Conservation (phyloP, 2,888 invertebrate genomes). For the Eurois occulta region DNA sequence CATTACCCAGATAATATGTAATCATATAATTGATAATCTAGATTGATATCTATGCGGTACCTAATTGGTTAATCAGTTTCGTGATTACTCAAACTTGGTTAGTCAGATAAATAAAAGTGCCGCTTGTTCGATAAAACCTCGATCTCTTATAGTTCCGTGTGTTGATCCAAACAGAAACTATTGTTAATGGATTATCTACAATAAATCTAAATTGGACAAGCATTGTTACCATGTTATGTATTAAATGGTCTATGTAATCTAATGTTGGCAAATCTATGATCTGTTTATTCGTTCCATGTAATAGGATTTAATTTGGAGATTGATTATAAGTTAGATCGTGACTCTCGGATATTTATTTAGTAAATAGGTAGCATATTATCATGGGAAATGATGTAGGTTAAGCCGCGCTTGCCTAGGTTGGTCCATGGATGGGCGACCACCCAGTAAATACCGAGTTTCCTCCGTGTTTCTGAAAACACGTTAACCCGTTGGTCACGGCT, state of each 20-base stretch:
- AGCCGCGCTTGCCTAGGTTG: neutral
- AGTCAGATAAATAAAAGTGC: constrained; percentile 50
- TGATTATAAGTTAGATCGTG: constrained; percentile 30
- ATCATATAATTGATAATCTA: constrained; percentile 54
- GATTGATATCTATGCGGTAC: constrained; percentile 55
- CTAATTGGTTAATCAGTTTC: constrained; percentile 65
- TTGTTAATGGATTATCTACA: constrained; percentile 62
- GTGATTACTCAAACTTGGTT: constrained; percentile 44
- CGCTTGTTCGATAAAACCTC: constrained; percentile 42
- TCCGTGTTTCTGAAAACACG: too few relatives aligned
- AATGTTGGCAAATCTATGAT: constrained; percentile 49
- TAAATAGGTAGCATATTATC: neutral
- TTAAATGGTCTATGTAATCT: constrained; percentile 54
- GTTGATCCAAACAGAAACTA: constrained; percentile 60
- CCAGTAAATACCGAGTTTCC: neutral
- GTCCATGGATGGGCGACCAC: too few relatives aligned
- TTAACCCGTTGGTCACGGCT: too few relatives aligned
- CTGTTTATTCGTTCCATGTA: constrained; percentile 46
- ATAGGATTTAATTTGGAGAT: constrained; percentile 31
- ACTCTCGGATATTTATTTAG: constrained; percentile 5
- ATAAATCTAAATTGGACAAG: constrained; percentile 65
- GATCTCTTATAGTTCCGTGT: constrained; percentile 53
- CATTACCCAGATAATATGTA: constrained; percentile 66
- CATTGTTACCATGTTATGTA: constrained; percentile 52
- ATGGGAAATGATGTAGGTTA: neutral